Base-by-base conservation (phyloP, 2,113 vertebrate species). In the Pseudorhombus dupliciocellatus region DNA sequence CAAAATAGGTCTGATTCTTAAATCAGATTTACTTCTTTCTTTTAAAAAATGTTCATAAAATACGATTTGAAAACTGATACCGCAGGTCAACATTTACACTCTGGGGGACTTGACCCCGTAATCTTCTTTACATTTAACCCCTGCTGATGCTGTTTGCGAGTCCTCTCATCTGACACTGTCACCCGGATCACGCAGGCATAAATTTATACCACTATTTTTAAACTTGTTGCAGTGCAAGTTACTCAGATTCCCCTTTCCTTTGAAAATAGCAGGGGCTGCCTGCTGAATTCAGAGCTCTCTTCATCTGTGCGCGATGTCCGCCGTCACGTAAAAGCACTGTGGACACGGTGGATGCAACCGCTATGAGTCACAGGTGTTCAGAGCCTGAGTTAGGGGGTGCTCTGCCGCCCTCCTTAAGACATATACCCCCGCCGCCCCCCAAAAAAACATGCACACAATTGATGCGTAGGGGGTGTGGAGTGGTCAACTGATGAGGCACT, bases 401-500 rank as follows among this genome's bases (percentile, higher is more conserved):
- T 71, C 22, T 30, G 53, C 46, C 72, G 71, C 70, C 46, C 73
- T 78, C 60, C 72, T 83, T 24, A 75, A 84, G 79, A 79, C 44
- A 28, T 44, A 18, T 16, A 54, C n/a, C 7, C 2, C 16, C 16
- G 2, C 20, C 9, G 21, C 21, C 1, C 16, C 18, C 21, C 30
- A 0, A 71, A 69, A 57, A 66, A 70, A 50, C 71, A 82, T 58
- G 76, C 77, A 80, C 72, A 77, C 81, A 77, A 81, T 79, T 84
- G 83, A 75, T 88, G 90, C 79, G 90, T 90, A 77, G 89, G 88
- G 88, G 86, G 91, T 88, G 85, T 90, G 84, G 85, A 89, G 89
- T 91, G 89, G 87, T 89, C 88, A 91, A 88, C 81, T 89, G 87
- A 89, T 89, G 87, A 87, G 80, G 81, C 77, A 85, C 80, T 88